Evolutionary conservation across 2,113 vertebrate species (phyloP), one percentile per base, ranked within the genome.

Genomic region (Heteronetta atricapilla): DNA sequence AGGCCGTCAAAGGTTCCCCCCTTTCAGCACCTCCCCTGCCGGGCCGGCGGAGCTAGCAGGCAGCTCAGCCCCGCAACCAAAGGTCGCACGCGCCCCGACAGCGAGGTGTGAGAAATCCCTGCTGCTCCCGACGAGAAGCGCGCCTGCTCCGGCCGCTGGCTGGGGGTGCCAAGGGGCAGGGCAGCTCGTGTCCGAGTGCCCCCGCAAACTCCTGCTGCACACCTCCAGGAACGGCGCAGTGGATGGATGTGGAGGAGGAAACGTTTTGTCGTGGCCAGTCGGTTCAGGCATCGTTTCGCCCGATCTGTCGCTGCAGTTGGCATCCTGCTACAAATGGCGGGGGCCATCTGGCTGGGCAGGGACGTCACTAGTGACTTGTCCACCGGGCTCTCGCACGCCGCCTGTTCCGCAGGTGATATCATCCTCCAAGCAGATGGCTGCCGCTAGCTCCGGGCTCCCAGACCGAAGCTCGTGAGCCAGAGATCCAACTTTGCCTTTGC

Each of bases 151-250:
- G 11, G 3, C 5, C 17, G 21, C 66, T 26, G 53, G 21, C 55
- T 50, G 29, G 44, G 34, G 34, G 10, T 6, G 10, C 56, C 21
- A 5, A 15, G 83, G 83, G 42, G 48, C 16, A 48, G 0, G 18
- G 40, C 70, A 33, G 48, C 31, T 5, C 8, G 3, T 1, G 8
- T 4, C 14, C 2, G 14, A 4, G n/a, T 1, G n/a, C 44, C 55
- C 1, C 4, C 18, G 19, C 53, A 20, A 17, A 28, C 31, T 26
- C 20, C 3, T 25, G 50, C 52, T 38, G 7, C 7, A 3, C 6
- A 16, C 56, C 81, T 18, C 1, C 52, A 8, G 52, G 23, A 34
- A 44, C 28, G 18, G 52, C 44, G 16, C 33, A n/a, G 62, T 0
- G 20, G 58, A 21, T 1, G 21, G 2, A 1, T 6, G 44, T 7